Percentiles rank a stretch among this genome's conserved stretches.
phyloP scores from a whole-genome alignment of 2,797 vertebrate species.

The Gymnoscopelus braueri region DNA sequence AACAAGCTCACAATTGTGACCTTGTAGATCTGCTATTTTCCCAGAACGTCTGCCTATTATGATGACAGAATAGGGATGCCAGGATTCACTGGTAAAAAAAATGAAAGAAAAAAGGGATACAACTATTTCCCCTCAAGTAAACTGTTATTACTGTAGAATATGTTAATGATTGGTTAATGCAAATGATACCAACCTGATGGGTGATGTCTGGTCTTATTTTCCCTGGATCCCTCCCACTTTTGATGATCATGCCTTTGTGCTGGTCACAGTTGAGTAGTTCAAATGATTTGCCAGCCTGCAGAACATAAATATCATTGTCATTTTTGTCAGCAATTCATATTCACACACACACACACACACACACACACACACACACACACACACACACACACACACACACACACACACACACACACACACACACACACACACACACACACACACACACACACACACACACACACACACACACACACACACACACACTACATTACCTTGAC shows the following conservation, averaged over 20 bases:
- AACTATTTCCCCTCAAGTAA: no score
- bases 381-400: no score
- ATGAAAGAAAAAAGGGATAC: no score
- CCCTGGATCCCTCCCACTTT: slow-evolving; percentile 91
- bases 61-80: no score
- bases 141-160: no score
- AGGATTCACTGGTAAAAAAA: no score
- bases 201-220: slow-evolving; percentile 92
- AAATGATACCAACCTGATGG: slow-evolving; percentile 85
- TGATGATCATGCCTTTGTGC: slow-evolving; percentile 90
- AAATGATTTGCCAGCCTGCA: slow-evolving; percentile 92
- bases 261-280: slow-evolving; percentile 96
- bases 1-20: no score
- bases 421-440: no score
- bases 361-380: neutral
- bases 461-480: neutral
- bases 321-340: no score
- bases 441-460: neutral
- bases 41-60: no score
- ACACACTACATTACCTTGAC: slow-evolving; percentile 85
- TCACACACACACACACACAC: no score
- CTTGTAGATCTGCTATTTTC: no score
- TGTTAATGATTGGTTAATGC: neutral
- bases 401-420: neutral
- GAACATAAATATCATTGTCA: neutral